A percentile compares a stretch with the other conserved stretches of the same genome.
phyloP scores from a whole-genome alignment of 2,888 invertebrate genomes.

The Furcula furcula region DNA sequence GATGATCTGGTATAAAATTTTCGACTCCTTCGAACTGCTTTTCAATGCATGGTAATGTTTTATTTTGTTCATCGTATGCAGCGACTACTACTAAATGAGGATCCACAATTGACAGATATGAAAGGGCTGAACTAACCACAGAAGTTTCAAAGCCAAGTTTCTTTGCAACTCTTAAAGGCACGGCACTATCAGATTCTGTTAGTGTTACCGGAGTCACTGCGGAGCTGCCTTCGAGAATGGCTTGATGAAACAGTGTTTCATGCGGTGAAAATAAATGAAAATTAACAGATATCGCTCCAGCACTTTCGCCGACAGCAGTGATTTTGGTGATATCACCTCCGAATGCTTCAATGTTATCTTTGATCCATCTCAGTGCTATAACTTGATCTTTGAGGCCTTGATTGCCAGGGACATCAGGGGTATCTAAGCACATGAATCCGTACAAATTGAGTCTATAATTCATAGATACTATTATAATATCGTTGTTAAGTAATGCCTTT shows the following conservation, averaged over 20 bases:
- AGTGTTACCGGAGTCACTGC: conserved; percentile 1
- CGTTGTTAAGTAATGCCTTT: conserved; percentile 5
- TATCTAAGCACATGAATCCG: conserved; percentile 36
- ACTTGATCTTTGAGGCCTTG: conserved; percentile 44
- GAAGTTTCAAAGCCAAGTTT: conserved; percentile 8
- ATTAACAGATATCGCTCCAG: conserved; percentile 29
- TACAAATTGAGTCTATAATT: conserved; percentile 23
- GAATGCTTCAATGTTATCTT: conserved; percentile 38
- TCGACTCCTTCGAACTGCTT: conserved; percentile 11
- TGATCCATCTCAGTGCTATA: conserved; percentile 40
- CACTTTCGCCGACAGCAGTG: conserved; percentile 37
- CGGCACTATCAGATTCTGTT: conserved; percentile 1
- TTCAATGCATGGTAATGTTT: conserved; percentile 17
- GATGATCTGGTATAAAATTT: conserved; percentile 10
- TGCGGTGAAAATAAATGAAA: conserved; percentile 10
- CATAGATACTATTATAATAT: conserved; percentile 14
- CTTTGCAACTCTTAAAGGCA: conserved; percentile 13
- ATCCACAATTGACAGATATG: conserved; percentile 9
- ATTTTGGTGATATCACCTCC: conserved; percentile 31
- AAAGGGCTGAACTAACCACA: conserved; percentile 7
- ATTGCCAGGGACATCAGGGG: conserved; percentile 40
- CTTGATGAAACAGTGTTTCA: conserved; percentile 16
- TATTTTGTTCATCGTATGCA: conserved; percentile 5
- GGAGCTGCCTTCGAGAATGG: conserved; percentile 20
- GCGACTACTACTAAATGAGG: neutral